phyloP scores from a whole-genome alignment of 2,888 invertebrate species.

The Phania funesta region DNA sequence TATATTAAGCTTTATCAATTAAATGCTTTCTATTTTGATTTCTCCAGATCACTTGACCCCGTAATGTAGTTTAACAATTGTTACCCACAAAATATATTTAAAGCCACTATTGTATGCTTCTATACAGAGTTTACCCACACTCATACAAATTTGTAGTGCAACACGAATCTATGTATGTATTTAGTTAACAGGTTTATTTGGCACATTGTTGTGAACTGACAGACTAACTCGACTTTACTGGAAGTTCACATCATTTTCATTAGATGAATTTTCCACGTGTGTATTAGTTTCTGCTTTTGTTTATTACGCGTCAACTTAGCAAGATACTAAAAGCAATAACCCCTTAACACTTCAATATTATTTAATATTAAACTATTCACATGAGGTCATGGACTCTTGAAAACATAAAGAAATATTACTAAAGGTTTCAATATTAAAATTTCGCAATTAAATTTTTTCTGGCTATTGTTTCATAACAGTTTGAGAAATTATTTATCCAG shows the following conservation, averaged over 20 bases:
- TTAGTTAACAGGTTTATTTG: conserved; percentile 9
- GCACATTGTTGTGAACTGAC: neutral
- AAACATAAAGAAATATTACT: neutral
- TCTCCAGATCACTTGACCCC: neutral
- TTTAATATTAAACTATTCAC: neutral
- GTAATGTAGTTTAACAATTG: neutral
- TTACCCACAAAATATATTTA: neutral
- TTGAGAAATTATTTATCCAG: too few species aligned
- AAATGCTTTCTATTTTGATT: neutral
- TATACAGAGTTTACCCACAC: neutral
- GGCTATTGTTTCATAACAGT: too few species aligned
- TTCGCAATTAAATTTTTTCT: too few species aligned
- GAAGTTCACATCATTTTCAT: conserved; percentile 16
- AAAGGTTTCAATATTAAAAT: neutral
- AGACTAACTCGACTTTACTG: neutral
- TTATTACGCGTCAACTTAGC: neutral
- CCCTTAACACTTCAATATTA: neutral
- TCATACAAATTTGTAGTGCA: neutral
- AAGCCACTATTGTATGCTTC: too few species aligned
- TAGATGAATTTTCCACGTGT: neutral
- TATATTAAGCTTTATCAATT: neutral
- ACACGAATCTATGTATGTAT: neutral
- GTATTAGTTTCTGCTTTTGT: neutral
- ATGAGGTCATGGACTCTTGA: neutral
- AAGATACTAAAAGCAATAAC: neutral